Conservation (phyloP, 2,113 vertebrate species). For the Taxidea taxus region DNA sequence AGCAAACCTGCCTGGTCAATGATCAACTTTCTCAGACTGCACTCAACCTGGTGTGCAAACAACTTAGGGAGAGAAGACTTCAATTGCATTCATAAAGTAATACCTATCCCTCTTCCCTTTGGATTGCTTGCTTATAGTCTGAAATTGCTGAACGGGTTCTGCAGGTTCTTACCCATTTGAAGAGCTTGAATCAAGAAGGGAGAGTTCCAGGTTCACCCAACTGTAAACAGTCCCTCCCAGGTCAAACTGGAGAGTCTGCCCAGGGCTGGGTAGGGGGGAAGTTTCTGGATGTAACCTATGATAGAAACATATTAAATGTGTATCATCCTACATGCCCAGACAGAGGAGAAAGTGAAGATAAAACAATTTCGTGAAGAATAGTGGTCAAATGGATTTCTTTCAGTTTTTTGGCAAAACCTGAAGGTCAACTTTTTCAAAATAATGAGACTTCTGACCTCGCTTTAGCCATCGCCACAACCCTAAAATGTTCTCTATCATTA, state of each 20-base stretch:
- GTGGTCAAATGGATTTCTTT: neutral
- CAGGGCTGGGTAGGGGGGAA: no score
- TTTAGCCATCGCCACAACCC: constrained; percentile 55
- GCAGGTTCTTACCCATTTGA: constrained; percentile 50
- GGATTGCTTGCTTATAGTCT: constrained; percentile 57
- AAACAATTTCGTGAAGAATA: neutral
- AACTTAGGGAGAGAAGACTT: constrained; percentile 42
- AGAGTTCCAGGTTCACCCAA: constrained; percentile 47
- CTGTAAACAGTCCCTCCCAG: constrained; percentile 69
- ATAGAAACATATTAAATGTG: neutral
- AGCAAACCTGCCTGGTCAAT: constrained; percentile 30
- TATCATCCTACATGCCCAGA: neutral
- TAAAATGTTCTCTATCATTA: constrained; percentile 74
- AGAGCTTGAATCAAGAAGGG: constrained; percentile 31
- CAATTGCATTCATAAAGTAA: constrained; percentile 10
- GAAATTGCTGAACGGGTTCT: constrained; percentile 67
- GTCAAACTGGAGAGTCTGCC: neutral
- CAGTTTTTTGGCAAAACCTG: constrained; percentile 55
- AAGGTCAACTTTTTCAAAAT: constrained; percentile 76
- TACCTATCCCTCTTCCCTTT: constrained; percentile 36
- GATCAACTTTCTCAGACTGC: constrained; percentile 54
- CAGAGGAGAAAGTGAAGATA: constrained; percentile 3
- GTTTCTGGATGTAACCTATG: neutral
- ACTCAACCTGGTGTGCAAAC: constrained; percentile 32
- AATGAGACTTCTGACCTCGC: constrained; percentile 74